Evolutionary conservation across 1,140 invertebrate genomes (phyloP).

Genomic region (Phortica variegata): DNA sequence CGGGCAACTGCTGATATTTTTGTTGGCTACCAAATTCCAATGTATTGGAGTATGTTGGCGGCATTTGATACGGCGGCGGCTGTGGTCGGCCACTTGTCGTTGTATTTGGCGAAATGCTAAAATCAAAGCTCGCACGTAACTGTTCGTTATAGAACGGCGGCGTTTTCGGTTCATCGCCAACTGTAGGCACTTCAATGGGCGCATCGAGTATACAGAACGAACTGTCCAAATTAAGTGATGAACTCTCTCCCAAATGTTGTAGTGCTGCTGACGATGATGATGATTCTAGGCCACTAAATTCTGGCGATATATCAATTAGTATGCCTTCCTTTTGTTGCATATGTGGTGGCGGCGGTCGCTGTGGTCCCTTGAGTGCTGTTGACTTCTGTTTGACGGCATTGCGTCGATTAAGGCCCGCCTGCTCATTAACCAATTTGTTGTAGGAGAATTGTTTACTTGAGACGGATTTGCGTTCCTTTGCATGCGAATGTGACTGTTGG

Average conservation of each 20-base stretch:
- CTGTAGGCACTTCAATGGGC: slow-evolving; percentile 69
- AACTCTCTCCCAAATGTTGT: slow-evolving; percentile 22
- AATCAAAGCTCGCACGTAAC: slow-evolving; percentile 25
- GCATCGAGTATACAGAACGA: slow-evolving; percentile 71
- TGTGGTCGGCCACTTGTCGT: slow-evolving; percentile 34
- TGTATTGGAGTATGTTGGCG: slow-evolving; percentile 59
- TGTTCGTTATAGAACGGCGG: slow-evolving; percentile 37
- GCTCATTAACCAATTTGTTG: slow-evolving; percentile 71
- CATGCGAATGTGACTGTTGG: slow-evolving; percentile 19
- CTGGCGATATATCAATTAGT: slow-evolving; percentile 65
- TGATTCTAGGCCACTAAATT: slow-evolving; percentile 43
- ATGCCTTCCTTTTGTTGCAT: slow-evolving; percentile 59
- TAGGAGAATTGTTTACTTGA: slow-evolving; percentile 74
- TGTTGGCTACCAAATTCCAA: slow-evolving; percentile 42
- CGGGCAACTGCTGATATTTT: slow-evolving; percentile 18
- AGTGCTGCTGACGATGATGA: not conserved
- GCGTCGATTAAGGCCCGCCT: slow-evolving; percentile 33
- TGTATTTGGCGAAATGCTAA: slow-evolving; percentile 27
- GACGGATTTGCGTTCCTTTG: slow-evolving; percentile 59
- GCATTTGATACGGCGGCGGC: slow-evolving; percentile 60
- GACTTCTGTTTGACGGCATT: slow-evolving; percentile 30
- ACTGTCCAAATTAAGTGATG: slow-evolving; percentile 39
- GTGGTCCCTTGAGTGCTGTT: slow-evolving; percentile 44
- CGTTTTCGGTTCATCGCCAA: slow-evolving; percentile 31
- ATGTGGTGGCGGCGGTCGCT: slow-evolving; percentile 60